Evolutionary conservation across 2,888 invertebrate species (phyloP), one percentile per base, ranked within the genome.

Genomic region (Acronicta leporina): DNA sequence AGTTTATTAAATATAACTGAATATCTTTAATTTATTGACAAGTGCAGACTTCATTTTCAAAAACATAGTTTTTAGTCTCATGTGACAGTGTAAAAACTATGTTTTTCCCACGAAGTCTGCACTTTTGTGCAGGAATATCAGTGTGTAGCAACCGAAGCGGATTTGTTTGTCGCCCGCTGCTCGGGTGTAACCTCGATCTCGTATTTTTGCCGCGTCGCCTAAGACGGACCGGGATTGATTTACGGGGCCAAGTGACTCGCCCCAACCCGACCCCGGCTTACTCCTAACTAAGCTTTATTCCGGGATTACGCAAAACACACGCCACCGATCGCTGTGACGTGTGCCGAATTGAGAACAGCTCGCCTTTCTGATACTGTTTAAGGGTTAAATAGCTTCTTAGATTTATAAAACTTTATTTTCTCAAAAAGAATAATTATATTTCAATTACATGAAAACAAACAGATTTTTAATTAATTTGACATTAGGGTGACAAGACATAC

Each of bases 261-360:
- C 80, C 83, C 83, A 77, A 83, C 82, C 86, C 85, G 82, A 85
- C 85, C 87, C 88, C 86, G 82, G 90, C 89, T 91, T 89, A 89
- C 83, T 83, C 84, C 87, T 86, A 88, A 88, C 90, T 91, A 91
- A 92, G 90, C 90, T 87, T 86, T 86, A 86, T 84, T 84, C 84
- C 67, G 76, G 85, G 89, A 88, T 91, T 91, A 92, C 88, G 90
- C 89, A 89, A 91, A 91, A 89, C 88, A 90, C 86, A 88, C 86
- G 87, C 85, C 88, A 78, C 82, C 79, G 79, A 81, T 79, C 82
- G 75, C 81, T 79, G 83, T 89, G 89, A 90, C 89, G 88, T 88
- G 87, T 87, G 87, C 79, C 77, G 87, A 87, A 88, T 87, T 81
- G 87, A 82, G 83, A 87, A 87, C 84, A 85, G 69, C 68, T 73